Evolutionary conservation across 2,888 invertebrate species (phyloP).

Genomic region (Chrysolina americana): DNA sequence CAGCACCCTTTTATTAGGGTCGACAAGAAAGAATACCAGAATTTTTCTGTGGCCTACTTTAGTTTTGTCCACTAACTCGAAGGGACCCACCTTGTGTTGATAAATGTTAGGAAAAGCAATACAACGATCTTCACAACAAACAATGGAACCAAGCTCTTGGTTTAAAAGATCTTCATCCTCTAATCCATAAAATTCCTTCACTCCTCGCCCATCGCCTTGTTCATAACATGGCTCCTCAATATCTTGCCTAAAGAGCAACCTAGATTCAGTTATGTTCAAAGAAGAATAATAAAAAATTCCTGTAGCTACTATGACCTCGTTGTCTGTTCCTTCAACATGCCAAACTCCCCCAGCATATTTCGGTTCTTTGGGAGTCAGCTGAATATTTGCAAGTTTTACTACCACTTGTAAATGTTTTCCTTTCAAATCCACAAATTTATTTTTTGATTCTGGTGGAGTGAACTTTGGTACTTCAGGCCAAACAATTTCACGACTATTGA

Average conservation of each 20-base stretch:
- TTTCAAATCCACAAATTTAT: neutral
- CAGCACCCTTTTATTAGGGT: neutral
- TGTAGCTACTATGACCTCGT: neutral
- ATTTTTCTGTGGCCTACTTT: neutral
- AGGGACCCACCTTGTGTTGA: neutral
- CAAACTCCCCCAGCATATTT: neutral
- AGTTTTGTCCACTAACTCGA: neutral
- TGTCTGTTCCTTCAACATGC: neutral
- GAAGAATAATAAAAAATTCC: slow-evolving; percentile 1
- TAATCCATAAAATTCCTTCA: neutral
- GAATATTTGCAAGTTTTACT: slow-evolving; percentile 11
- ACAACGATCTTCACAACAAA: neutral
- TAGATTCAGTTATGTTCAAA: neutral
- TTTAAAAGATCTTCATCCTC: neutral
- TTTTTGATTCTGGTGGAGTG: neutral
- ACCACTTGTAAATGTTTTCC: slow-evolving; percentile 2
- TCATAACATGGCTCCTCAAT: neutral
- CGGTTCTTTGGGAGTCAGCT: slow-evolving; percentile 5
- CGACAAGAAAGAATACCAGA: slow-evolving; percentile 7
- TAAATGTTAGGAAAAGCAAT: neutral
- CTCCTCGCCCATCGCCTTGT: neutral
- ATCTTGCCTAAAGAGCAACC: neutral
- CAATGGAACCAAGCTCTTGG: slow-evolving; percentile 5
- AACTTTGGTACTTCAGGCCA: slow-evolving; percentile 5
- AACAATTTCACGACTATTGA: neutral